phyloP scores from a whole-genome alignment of 2,113 vertebrate species.

The Carollia perspicillata region DNA sequence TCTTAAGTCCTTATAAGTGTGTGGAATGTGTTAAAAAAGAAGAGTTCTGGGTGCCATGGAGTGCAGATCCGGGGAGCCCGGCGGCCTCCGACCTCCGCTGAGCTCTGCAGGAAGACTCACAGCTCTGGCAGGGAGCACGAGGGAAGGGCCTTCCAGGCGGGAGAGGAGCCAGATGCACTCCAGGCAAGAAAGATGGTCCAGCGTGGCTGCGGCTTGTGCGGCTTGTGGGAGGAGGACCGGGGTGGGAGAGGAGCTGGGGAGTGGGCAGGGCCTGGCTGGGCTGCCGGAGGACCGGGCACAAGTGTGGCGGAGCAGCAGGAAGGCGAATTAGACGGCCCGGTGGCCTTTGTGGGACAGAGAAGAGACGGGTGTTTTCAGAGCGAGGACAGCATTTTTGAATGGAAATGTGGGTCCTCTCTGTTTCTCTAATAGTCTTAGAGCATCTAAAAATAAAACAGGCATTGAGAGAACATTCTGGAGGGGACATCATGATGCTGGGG shows the following conservation, averaged over 20 bases:
- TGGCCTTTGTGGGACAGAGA: neutral
- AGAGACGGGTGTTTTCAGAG: neutral
- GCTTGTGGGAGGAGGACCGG: neutral
- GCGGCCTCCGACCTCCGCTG: fast-evolving
- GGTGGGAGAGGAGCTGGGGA: neutral
- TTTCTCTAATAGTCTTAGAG: neutral
- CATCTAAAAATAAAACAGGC: neutral
- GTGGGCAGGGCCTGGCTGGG: neutral
- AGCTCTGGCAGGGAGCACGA: neutral
- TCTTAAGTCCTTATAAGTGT: neutral
- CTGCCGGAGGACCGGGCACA: neutral
- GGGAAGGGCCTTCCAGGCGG: neutral
- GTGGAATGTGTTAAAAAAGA: neutral
- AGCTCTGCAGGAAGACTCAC: neutral
- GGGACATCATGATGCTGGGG: neutral
- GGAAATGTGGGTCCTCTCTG: neutral
- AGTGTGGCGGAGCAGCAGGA: neutral
- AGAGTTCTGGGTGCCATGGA: neutral
- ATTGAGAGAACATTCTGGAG: neutral
- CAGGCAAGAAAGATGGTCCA: neutral
- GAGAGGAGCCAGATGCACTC: neutral
- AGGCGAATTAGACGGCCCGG: neutral
- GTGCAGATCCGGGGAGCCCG: neutral
- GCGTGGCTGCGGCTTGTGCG: no score
- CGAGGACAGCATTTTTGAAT: neutral